Evolutionary conservation across 1,140 invertebrate genomes (phyloP).

Genomic region (Leptoteleia sp.): DNA sequence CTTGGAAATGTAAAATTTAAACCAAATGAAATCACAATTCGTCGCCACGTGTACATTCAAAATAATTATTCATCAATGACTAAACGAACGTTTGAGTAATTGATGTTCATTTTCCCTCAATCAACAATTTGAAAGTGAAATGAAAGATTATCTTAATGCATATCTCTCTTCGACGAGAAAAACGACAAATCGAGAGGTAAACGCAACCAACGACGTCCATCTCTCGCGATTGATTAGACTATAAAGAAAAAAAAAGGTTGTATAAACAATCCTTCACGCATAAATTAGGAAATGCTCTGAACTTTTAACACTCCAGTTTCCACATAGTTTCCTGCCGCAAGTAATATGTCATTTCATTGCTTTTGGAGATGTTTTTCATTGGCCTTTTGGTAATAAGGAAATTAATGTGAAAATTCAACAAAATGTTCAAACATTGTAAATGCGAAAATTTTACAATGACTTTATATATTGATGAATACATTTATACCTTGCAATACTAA

Average conservation of each 20-base stretch:
- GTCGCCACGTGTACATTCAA: conserved; percentile 1
- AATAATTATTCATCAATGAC: conserved; percentile 14
- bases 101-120: conserved; percentile 13
- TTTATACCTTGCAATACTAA: conserved; percentile 6
- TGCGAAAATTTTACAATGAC: conserved; percentile 1
- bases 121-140: conserved; percentile 29
- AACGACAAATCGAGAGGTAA: conserved; percentile 19
- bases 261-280: conserved; percentile 50
- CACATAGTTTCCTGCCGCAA: conserved; percentile 75
- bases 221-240: conserved; percentile 45
- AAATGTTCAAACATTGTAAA: conserved; percentile 35
- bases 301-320: conserved; percentile 74
- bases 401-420: conserved; percentile 10
- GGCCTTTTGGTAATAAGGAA: conserved; percentile 21
- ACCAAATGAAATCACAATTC: conserved; percentile 7
- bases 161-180: conserved; percentile 26
- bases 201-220: conserved; percentile 41
- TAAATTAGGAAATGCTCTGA: conserved; percentile 61
- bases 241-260: conserved; percentile 52
- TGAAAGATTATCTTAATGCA: conserved; percentile 40
- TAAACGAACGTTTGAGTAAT: conserved; percentile 16
- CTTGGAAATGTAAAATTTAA: neutral
- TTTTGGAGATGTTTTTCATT: conserved; percentile 49
- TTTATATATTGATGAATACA: neutral
- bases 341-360: conserved; percentile 69